Conservation (phyloP, 2,797 vertebrate genomes). For the Malurus leucopterus region DNA sequence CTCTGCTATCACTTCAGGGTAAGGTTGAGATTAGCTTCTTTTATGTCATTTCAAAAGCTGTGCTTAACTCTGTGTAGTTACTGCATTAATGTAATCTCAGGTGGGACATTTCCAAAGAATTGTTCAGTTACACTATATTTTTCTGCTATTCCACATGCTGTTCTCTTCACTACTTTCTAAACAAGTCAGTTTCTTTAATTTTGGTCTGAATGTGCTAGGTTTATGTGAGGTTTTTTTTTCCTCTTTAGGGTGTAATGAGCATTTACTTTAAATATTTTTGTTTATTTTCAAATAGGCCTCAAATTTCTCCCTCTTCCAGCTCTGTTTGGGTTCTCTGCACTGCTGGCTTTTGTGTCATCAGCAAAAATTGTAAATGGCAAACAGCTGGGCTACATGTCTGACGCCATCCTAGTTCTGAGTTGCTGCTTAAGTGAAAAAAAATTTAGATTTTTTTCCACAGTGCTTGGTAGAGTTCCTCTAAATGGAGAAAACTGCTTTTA, state of each 20-base stretch:
- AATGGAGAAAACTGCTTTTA: background rate
- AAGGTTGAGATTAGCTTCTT: slow-evolving; percentile 17
- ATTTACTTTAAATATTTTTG: background rate
- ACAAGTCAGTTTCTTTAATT: background rate
- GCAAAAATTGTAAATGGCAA: slow-evolving; percentile 10
- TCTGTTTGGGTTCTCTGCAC: background rate
- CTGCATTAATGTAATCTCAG: slow-evolving; percentile 7
- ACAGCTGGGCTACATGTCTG: slow-evolving; percentile 13
- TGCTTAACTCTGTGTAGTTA: background rate
- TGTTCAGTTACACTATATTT: background rate
- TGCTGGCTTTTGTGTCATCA: background rate
- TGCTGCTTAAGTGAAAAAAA: slow-evolving; percentile 17
- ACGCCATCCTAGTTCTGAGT: background rate
- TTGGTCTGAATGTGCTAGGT: background rate
- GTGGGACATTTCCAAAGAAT: background rate
- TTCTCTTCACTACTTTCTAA: background rate
- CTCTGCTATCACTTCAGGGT: slow-evolving; percentile 28
- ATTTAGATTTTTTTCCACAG: background rate
- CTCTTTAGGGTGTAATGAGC: background rate
- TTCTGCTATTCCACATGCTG: background rate
- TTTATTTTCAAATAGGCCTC: background rate
- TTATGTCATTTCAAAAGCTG: slow-evolving; percentile 15
- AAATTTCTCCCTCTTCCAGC: background rate
- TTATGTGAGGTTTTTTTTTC: background rate
- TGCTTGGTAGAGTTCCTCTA: background rate